A percentile compares a stretch with the other conserved stretches of the same genome.
Conservation (phyloP, 1,140 invertebrate genomes). For the Bilobella aurantiaca region DNA sequence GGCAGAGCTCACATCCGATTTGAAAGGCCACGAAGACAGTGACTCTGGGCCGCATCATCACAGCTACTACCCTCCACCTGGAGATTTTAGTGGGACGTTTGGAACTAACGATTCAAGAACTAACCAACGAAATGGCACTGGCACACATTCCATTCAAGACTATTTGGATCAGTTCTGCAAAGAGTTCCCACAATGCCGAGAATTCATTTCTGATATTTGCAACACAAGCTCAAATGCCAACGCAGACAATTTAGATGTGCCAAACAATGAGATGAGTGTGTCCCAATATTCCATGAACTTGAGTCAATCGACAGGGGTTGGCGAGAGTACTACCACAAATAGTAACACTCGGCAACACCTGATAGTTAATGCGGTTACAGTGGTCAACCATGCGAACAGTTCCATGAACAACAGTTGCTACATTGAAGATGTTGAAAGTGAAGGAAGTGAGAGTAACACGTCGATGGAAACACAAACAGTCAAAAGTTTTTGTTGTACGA, state of each 20-base stretch:
- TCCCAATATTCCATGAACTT: slow-evolving; percentile 20
- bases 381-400: background rate
- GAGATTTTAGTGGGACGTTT: background rate
- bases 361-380: slow-evolving; percentile 11
- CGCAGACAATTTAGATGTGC: background rate
- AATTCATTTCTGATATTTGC: slow-evolving; percentile 47
- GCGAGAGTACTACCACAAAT: background rate
- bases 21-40: background rate
- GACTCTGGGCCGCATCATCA: background rate
- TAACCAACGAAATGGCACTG: background rate
- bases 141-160: slow-evolving; percentile 46
- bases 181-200: slow-evolving; percentile 55
- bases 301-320: background rate
- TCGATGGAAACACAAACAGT: background rate
- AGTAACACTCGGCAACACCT: slow-evolving; percentile 8
- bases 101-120: background rate
- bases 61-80: background rate
- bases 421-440: background rate
- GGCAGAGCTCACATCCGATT: slow-evolving; percentile 30
- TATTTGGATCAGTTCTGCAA: slow-evolving; percentile 60
- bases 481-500: background rate
- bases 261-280: slow-evolving; percentile 16
- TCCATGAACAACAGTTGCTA: background rate
- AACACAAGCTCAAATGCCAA: background rate
- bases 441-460: background rate